phyloP scores from a whole-genome alignment of 2,113 vertebrate species.

The Nanorana parkeri region DNA sequence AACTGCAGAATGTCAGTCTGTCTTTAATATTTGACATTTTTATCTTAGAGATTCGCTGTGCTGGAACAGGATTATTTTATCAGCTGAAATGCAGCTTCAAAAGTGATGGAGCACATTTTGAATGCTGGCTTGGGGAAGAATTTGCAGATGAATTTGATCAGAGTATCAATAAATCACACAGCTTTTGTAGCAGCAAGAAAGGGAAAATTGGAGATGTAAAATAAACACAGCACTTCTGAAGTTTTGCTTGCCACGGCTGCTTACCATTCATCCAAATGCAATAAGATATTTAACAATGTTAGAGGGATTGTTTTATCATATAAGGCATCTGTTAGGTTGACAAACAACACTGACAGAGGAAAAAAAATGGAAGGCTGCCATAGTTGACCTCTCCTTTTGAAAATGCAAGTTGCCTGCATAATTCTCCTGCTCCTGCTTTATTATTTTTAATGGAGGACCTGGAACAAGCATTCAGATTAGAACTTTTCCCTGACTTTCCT shows the following conservation, averaged over 20 bases:
- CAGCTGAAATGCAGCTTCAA: background rate
- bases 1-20: background rate
- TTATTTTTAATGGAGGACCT: too few relatives aligned
- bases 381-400: too few relatives aligned
- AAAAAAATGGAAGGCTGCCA: too few relatives aligned
- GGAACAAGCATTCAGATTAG: background rate
- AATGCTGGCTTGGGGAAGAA: background rate
- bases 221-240: background rate
- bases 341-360: too few relatives aligned
- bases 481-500: background rate
- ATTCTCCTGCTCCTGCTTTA: too few relatives aligned
- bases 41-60: background rate
- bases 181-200: background rate
- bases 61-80: background rate
- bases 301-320: background rate
- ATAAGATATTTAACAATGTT: background rate
- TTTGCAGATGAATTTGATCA: background rate
- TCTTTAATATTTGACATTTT: too few relatives aligned
- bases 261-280: background rate
- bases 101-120: background rate
- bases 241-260: background rate
- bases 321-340: too few relatives aligned
- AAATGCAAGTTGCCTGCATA: too few relatives aligned
- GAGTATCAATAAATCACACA: background rate
- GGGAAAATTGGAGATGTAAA: background rate